Evolutionary conservation across 1,140 invertebrate species (phyloP).

Genomic region (Himalopsyche phryganea): DNA sequence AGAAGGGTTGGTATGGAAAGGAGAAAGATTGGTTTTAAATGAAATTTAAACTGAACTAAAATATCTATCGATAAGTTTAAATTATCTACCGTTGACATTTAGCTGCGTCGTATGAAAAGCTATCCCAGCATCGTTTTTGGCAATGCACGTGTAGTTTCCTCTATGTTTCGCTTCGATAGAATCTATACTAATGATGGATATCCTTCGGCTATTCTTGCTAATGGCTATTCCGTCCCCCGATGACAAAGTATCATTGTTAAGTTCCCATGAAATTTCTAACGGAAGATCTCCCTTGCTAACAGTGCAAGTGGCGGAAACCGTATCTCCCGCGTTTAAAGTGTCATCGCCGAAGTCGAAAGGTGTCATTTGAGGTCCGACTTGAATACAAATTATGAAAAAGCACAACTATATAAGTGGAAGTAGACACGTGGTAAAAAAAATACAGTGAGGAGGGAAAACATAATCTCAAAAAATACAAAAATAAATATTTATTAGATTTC

Average conservation of each 20-base stretch:
- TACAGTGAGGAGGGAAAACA: no score
- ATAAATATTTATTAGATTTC: no score
- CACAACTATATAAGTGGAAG: no score
- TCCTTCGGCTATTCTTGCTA: slow-evolving; percentile 50
- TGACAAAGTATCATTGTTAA: slow-evolving; percentile 39
- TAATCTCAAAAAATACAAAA: no score
- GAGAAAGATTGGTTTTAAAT: no score
- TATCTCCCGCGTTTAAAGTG: slow-evolving; percentile 58
- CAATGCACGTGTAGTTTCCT: slow-evolving; percentile 61
- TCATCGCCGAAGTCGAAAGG: slow-evolving; percentile 64
- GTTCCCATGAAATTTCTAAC: slow-evolving; percentile 61
- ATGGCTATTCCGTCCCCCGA: slow-evolving; percentile 43
- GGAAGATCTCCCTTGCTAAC: slow-evolving; percentile 68
- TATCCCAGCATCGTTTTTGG: slow-evolving; percentile 53
- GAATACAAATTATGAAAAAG: slow-evolving; percentile 9
- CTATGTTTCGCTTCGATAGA: slow-evolving; percentile 51
- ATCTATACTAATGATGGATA: slow-evolving; percentile 60
- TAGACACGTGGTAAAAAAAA: no score
- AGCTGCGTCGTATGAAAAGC: slow-evolving; percentile 42
- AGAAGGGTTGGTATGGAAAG: slow-evolving; percentile 53
- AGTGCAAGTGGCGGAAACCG: slow-evolving; percentile 56
- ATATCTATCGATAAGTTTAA: background rate
- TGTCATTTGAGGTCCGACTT: slow-evolving; percentile 61
- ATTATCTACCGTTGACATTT: slow-evolving; percentile 50
- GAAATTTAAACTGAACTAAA: no score